These are phyloP conservation scores for Metaphire vulgaris DNA, from an alignment of 1,140 invertebrate genomes.

Conservation along the genomic window DNA sequence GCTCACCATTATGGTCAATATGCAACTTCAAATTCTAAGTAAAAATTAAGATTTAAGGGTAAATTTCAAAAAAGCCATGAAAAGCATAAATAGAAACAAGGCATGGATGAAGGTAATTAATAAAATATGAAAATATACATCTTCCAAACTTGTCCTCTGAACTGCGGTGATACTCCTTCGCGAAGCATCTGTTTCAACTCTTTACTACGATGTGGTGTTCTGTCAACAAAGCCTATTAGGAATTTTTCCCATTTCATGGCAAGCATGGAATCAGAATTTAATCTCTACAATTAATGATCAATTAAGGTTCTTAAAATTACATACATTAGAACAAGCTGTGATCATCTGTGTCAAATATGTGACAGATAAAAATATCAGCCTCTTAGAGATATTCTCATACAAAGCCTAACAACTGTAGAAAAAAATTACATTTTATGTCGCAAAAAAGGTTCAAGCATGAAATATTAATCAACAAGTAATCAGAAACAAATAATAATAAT, in stretches of 20 bases:
- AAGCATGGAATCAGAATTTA: slow-evolving; percentile 30
- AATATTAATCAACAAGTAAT: too few relatives aligned
- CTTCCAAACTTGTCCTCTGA: slow-evolving; percentile 54
- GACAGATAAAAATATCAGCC: too few relatives aligned
- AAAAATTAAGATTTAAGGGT: too few relatives aligned
- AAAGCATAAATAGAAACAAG: not conserved
- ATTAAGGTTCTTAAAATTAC: not conserved
- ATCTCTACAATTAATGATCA: not conserved
- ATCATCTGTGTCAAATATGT: too few relatives aligned
- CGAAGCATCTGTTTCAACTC: slow-evolving; percentile 55
- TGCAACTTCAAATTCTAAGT: too few relatives aligned
- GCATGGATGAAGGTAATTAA: too few relatives aligned
- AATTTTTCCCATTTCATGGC: slow-evolving; percentile 53
- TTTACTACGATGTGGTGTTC: slow-evolving; percentile 37
- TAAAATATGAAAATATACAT: slow-evolving; percentile 36
- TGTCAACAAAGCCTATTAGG: slow-evolving; percentile 42
- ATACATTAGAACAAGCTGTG: not conserved
- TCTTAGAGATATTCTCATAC: too few relatives aligned
- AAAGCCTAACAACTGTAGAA: too few relatives aligned
- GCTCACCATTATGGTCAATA: too few relatives aligned
- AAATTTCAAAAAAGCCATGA: not conserved
- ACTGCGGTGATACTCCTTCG: slow-evolving; percentile 54
- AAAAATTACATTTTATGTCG: too few relatives aligned
- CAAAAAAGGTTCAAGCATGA: too few relatives aligned
- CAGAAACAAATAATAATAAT: too few relatives aligned